Evolutionary conservation across 2,888 invertebrate genomes (phyloP).

Genomic region (Chalcis sispes): DNA sequence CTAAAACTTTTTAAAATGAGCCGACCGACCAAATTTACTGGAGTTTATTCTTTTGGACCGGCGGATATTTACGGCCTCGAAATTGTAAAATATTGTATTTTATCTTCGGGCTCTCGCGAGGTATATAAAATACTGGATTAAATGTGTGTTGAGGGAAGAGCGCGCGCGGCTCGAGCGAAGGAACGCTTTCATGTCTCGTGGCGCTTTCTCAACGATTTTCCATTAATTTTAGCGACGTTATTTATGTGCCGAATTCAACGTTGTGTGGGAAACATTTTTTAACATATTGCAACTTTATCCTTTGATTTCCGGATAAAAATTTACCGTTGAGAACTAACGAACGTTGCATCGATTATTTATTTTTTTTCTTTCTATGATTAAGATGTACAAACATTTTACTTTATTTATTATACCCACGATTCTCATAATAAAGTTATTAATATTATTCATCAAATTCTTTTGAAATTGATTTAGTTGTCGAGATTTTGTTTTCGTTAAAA

Average conservation of each 20-base stretch:
- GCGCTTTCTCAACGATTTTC: constrained; percentile 42
- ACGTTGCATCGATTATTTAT: no score
- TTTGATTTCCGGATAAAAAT: constrained; percentile 13
- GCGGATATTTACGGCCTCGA: constrained; percentile 42
- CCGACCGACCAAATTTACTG: constrained; percentile 52
- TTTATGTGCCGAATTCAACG: constrained; percentile 42
- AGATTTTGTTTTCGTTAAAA: no score
- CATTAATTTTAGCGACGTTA: constrained; percentile 45
- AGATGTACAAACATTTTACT: no score
- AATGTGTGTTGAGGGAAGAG: constrained; percentile 20
- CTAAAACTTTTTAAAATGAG: constrained; percentile 52
- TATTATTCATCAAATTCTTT: no score
- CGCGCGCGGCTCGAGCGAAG: neutral
- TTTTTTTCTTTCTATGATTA: no score
- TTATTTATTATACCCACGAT: no score
- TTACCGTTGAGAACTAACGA: no score
- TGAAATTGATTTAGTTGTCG: no score
- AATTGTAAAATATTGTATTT: constrained; percentile 53
- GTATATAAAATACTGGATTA: constrained; percentile 53
- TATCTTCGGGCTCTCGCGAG: constrained; percentile 38
- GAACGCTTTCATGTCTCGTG: constrained; percentile 26
- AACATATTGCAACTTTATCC: constrained; percentile 11
- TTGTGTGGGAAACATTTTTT: neutral
- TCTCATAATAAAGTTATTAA: no score
- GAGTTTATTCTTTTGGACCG: constrained; percentile 50